These are phyloP conservation scores for Neodiprion fabricii DNA, from an alignment of 1,140 invertebrate species.

Conservation along the genomic window DNA sequence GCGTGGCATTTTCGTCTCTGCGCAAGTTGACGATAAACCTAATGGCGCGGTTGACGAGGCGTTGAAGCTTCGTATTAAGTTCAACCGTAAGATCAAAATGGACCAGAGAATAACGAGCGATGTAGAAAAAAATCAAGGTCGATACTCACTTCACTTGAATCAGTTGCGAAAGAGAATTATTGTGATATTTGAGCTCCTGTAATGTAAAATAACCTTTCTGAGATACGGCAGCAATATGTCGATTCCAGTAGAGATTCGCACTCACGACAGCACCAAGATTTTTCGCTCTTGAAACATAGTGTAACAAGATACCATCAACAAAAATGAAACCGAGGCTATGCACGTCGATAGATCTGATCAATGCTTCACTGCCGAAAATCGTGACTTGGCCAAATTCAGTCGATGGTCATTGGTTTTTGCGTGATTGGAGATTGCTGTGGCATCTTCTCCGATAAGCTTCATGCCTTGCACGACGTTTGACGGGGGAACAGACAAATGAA, in stretches of 20 bases:
- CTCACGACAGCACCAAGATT: neutral
- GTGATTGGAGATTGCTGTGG: neutral
- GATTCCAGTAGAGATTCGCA: neutral
- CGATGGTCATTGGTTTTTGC: neutral
- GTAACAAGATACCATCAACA: neutral
- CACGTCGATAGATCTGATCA: neutral
- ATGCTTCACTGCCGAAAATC: neutral
- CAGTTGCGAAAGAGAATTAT: neutral
- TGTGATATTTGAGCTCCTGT: neutral
- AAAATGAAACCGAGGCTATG: neutral
- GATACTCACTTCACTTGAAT: neutral
- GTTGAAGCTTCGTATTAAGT: neutral
- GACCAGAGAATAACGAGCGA: neutral
- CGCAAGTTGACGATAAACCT: neutral
- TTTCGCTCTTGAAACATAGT: neutral
- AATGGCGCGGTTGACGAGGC: neutral
- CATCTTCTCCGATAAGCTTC: neutral
- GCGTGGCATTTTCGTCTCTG: neutral
- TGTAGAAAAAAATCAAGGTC: neutral
- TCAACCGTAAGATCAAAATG: neutral
- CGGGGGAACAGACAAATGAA: neutral
- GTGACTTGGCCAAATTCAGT: neutral
- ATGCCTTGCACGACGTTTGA: neutral
- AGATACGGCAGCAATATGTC: neutral
- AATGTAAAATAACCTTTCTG: neutral